Percentiles rank a stretch among this genome's conserved stretches.
These are phyloP conservation scores for Propsilocerus akamusi DNA, from an alignment of 1,140 invertebrate genomes.

Conservation along the genomic window DNA sequence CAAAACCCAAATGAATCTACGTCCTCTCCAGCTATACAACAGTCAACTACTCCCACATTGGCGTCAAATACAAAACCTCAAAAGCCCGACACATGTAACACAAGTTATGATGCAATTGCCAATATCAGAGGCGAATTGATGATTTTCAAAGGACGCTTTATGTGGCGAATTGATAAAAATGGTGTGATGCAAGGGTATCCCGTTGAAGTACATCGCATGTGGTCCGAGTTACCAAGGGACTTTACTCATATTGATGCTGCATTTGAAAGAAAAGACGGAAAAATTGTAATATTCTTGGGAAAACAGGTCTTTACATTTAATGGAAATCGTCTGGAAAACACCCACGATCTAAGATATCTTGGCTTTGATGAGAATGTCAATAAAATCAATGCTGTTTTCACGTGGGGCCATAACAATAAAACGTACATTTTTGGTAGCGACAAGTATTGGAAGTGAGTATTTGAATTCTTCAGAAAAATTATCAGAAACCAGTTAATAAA, in stretches of 20 bases:
- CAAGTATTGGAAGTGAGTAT: too few species aligned
- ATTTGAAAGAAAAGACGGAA: slow-evolving; percentile 67
- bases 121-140: slow-evolving; percentile 72
- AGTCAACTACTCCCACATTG: too few species aligned
- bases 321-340: not conserved
- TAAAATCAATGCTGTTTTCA: slow-evolving; percentile 75
- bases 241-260: slow-evolving; percentile 78
- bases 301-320: not conserved
- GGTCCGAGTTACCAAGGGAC: slow-evolving; percentile 47
- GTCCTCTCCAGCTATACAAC: too few species aligned
- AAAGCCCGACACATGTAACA: slow-evolving; percentile 71
- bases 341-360: not conserved
- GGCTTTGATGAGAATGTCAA: slow-evolving; percentile 45
- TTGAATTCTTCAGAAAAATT: too few species aligned
- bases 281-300: slow-evolving; percentile 87
- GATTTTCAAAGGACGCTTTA: slow-evolving; percentile 63
- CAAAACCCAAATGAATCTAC: too few species aligned
- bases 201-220: slow-evolving; percentile 52
- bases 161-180: slow-evolving; percentile 55
- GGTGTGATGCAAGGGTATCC: slow-evolving; percentile 60
- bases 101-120: slow-evolving; percentile 73
- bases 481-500: too few species aligned
- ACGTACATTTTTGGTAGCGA: too few species aligned
- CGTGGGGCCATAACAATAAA: slow-evolving; percentile 78
- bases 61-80: too few species aligned